phyloP scores from a whole-genome alignment of 92 coral and sea anemone species.

The Porites evermanni region DNA sequence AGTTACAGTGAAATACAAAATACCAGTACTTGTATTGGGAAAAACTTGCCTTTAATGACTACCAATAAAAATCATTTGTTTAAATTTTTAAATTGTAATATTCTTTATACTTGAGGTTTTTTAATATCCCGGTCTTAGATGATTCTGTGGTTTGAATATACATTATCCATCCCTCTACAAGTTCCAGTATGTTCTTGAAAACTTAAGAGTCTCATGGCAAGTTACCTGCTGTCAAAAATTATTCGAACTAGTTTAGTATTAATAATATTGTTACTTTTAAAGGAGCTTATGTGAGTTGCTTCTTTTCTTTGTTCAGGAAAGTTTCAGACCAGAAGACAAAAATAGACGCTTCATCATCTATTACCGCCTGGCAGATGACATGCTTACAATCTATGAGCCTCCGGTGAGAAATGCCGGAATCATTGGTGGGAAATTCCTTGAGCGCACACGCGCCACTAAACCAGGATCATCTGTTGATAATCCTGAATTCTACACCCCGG shows the following conservation, averaged over 20 bases:
- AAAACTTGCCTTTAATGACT: too few species aligned
- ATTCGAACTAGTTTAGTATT: too few species aligned
- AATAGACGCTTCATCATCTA: slow-evolving; percentile 97
- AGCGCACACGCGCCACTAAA: slow-evolving; percentile 94
- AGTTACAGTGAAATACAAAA: too few species aligned
- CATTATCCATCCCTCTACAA: too few species aligned
- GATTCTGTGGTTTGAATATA: too few species aligned
- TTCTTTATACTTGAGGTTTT: too few species aligned
- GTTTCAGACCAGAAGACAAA: slow-evolving; percentile 95
- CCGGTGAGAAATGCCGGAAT: slow-evolving; percentile 99
- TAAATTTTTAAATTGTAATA: too few species aligned
- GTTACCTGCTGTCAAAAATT: too few species aligned
- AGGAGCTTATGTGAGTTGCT: not conserved
- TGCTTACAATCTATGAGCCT: slow-evolving; percentile 98
- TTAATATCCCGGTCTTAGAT: too few species aligned
- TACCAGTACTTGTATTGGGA: too few species aligned
- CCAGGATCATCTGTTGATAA: slow-evolving; percentile 98
- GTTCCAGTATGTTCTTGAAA: not conserved
- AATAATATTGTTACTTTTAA: too few species aligned
- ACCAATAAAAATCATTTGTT: too few species aligned
- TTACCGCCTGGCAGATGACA: slow-evolving; percentile 95
- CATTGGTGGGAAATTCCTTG: slow-evolving; percentile 96
- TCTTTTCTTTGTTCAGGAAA: slow-evolving; percentile 68
- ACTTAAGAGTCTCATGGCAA: not conserved
- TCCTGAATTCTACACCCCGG: slow-evolving; percentile 97